phyloP scores from a whole-genome alignment of 2,888 invertebrate species.

The Tenthredo notha region DNA sequence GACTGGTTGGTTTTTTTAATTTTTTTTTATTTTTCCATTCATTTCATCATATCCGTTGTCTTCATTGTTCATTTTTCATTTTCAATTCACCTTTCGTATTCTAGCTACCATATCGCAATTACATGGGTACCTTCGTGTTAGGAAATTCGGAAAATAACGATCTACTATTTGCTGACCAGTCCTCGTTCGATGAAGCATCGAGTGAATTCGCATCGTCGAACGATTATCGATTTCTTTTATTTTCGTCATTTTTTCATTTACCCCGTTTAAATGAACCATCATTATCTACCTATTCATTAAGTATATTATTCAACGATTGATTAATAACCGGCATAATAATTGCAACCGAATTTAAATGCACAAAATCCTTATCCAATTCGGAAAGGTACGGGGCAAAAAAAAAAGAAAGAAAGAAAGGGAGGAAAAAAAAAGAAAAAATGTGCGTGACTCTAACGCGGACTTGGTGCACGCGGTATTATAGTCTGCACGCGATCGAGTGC shows the following conservation, averaged over 20 bases:
- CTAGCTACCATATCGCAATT: no score
- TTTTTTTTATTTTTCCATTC: no score
- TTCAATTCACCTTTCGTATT: neutral
- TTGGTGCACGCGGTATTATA: neutral
- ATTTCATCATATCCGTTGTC: neutral
- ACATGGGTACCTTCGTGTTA: neutral
- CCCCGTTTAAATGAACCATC: no score
- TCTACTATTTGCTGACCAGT: no score
- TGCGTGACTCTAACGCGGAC: neutral
- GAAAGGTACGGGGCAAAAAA: neutral
- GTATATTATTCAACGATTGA: no score
- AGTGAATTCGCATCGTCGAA: no score
- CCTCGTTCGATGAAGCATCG: neutral
- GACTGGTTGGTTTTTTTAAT: neutral
- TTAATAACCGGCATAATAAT: no score
- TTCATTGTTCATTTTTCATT: neutral
- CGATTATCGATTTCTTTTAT: no score
- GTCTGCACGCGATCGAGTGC: conserved; percentile 36
- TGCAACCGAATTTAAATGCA: neutral
- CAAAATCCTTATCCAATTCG: conserved; percentile 14
- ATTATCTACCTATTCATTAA: no score
- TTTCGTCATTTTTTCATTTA: no score
- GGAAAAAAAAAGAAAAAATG: neutral
- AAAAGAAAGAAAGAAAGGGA: no score
- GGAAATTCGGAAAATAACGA: neutral